Base-by-base conservation (phyloP, 1,140 invertebrate genomes). In the Chionoecetes opilio region DNA sequence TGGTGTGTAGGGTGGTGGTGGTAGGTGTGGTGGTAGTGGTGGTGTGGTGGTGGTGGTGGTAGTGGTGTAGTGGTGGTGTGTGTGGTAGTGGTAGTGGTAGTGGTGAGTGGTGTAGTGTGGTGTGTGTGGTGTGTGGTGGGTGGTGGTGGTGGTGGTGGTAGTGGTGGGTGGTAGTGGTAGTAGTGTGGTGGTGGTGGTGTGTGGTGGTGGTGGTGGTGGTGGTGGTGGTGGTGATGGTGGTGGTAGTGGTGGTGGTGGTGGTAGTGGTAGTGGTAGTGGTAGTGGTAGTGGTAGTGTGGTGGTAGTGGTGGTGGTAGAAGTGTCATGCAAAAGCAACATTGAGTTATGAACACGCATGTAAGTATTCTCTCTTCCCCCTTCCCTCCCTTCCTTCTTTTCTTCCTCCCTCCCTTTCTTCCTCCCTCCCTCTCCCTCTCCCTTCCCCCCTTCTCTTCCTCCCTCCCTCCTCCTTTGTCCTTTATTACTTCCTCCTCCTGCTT, bases 311-410 rank as follows among this genome's bases (percentile, higher is more conserved):
- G 21, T 53, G 46, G 46, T 14, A 17, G 85, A 35, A 34, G 85
- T 53, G 46, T 87, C 32, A 35, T 87, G 85, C 34, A 35, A 35
- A 35, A 85, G 34, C 34, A 32, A 35, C 34, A 35, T 11, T 31
- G 34, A 85, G 34, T 85, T 85, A 85, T 85, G 29, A n/a, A 35
- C 82, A 85, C 82, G 82, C 82, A 85, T 14, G 14, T n/a, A 85
- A 14, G 6, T 31, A 85, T 35, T 29, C 2, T 29, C 34, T n/a
- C n/a, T 29, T 85, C 2, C 0, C 82, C 82, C 82, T 6, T 84
- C n/a, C 34, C 41, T 2, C 32, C 35, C 75, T 37, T 8, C 82
- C 35, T 32, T 38, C 82, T 17, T 46, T 29, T 63, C 34, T 9
- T 92, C 91, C 34, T n/a, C 35, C 63, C 35, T 53, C 75, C 46